Evolutionary conservation across 1,140 invertebrate species (phyloP).

Genomic region (Helicoverpa zea): DNA sequence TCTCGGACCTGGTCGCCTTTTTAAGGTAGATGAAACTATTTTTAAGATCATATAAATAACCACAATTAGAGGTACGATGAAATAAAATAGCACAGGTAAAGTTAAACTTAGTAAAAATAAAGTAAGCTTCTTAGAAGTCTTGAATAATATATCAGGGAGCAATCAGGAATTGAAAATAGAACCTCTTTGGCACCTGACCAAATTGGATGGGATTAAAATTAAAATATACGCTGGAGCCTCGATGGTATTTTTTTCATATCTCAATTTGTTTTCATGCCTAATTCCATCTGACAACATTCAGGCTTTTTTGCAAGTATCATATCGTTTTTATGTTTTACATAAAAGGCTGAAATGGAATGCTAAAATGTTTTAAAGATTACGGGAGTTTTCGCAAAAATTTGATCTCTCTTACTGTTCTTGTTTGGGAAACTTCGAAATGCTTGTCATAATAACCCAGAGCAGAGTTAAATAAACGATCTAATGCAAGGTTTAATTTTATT

Average conservation of each 20-base stretch:
- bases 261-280: background rate
- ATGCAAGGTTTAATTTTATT: too few species aligned
- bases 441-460: too few species aligned
- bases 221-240: conserved; percentile 8
- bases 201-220: conserved; percentile 29
- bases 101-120: background rate
- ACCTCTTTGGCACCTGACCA: conserved; percentile 31
- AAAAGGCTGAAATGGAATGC: too few species aligned
- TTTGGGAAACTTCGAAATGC: too few species aligned
- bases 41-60: too few species aligned
- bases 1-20: background rate
- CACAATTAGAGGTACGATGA: too few species aligned
- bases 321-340: background rate
- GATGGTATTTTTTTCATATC: background rate
- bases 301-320: background rate
- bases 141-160: conserved; percentile 21
- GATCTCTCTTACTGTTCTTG: too few species aligned
- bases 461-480: too few species aligned
- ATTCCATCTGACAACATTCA: background rate
- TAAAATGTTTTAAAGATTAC: too few species aligned
- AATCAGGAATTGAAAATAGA: conserved; percentile 26
- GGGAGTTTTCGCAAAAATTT: too few species aligned
- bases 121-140: background rate
- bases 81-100: background rate
- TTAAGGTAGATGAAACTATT: background rate